Evolutionary conservation across 1,140 invertebrate genomes (phyloP), one percentile per base, ranked within the genome.

Genomic region (Drusus annulatus): DNA sequence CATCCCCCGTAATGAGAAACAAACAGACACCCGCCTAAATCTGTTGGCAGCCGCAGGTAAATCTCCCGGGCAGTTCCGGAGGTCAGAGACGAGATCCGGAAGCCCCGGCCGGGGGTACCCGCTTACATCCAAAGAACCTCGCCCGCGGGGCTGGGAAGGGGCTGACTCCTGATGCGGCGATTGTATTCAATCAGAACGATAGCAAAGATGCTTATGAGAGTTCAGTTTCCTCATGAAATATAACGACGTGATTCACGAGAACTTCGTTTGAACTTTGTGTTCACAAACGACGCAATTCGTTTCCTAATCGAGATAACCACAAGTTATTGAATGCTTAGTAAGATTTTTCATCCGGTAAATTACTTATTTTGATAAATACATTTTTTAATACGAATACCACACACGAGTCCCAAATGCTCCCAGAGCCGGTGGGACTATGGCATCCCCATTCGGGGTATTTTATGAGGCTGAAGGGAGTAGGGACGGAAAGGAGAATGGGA

Each of bases 1-100:
- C 81, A 82, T 78, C 74, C 76, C 77, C 73, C 31, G 65, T 82
- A 82, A 82, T 82, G 81, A 82, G 78, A 80, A 80, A 82, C 78
- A 78, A 82, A 82, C 81, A 80, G 80, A 82, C 81, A 78, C 62
- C 65, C 75, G 62, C 58, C 78, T 78, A 74, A 82, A 80, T 82
- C 81, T 82, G 76, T 74, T 31, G 52, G 76, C 60, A 65, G 56
- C 65, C 78, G 68, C 78, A 81, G 81, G 81, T 82, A 80, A 80
- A 82, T 73, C 76, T 78, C 68, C 71, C 8, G 56, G 75, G 75
- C 31, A 56, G 69, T n/a, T 51, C 28, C 28, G 51, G 62, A 80
- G 75, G 80, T 78, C 80, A 81, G 80, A 36, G 15, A 16, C n/a
- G 36, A 13, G 31, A 36, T 31, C 21, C 19, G 31, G 65, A 16